These are phyloP conservation scores for Plutella xylostella DNA, from an alignment of 2,888 invertebrate species.

Conservation along the genomic window DNA sequence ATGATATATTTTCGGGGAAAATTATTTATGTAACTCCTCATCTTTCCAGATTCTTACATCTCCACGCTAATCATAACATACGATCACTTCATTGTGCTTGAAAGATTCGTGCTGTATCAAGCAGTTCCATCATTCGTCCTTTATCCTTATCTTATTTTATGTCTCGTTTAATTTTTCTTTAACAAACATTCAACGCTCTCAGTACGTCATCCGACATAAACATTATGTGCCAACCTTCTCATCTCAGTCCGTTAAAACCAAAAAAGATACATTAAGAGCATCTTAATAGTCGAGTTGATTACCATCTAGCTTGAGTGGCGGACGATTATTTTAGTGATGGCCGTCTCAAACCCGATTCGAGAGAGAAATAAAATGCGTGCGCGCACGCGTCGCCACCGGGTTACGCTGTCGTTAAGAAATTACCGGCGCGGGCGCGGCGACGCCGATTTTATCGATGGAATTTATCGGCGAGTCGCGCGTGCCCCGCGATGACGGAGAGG, in stretches of 20 bases:
- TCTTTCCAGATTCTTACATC: too few species aligned
- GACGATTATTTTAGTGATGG: conserved; percentile 65
- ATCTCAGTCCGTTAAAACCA: conserved; percentile 32
- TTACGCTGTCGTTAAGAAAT: conserved; percentile 69
- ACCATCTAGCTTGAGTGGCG: conserved; percentile 66
- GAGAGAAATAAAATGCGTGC: conserved; percentile 61
- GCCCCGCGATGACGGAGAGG: conserved; percentile 18
- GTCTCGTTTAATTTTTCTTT: neutral
- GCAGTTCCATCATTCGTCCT: too few species aligned
- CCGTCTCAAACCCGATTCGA: conserved; percentile 35
- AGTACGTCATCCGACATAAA: neutral
- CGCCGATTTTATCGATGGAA: conserved; percentile 69
- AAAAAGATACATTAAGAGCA: conserved; percentile 61
- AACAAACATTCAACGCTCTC: neutral
- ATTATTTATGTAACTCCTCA: too few species aligned
- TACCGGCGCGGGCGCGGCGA: conserved; percentile 42
- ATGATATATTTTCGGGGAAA: too few species aligned
- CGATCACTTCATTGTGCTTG: too few species aligned
- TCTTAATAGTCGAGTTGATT: conserved; percentile 64
- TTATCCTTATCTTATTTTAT: too few species aligned
- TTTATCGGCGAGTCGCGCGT: conserved; percentile 59
- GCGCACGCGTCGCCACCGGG: conserved; percentile 67
- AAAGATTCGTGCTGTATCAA: too few species aligned
- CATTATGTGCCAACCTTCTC: conserved; percentile 3
- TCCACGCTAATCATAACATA: too few species aligned